Base-by-base conservation (phyloP, 2,113 vertebrate genomes). In the Pycnonotus jocosus region DNA sequence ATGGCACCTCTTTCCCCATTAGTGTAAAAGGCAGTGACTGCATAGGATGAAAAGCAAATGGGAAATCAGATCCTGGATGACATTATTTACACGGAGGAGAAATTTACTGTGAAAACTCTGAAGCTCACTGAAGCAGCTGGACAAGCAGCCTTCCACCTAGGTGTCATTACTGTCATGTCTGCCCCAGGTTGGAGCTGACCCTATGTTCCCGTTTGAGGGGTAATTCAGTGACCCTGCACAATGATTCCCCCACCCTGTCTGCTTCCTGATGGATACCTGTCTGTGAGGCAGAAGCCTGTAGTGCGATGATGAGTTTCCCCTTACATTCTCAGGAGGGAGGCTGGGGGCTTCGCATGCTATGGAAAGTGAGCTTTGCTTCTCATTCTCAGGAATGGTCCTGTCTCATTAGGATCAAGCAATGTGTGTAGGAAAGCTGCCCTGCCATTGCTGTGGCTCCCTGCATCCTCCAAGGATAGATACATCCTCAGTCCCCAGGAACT, bases 341-440 rank as follows among this genome's bases (percentile, higher is more conserved):
- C 27, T 81, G 40, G 17, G 22, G 64, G 37, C 56, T 68, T 50
- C 64, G 51, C 5, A 27, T 14, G 2, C n/a, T 56, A 37, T 62
- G 53, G 51, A 64, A 92, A 88, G 48, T 16, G 53, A 90, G 42
- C 56, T 88, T 83, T 12, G 7, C 62, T 88, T 82, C 72, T 84
- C 2, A 0, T 89, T 89, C 81, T 82, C 62, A 64, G 58, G 33
- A 73, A 68, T 64, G 79, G 47, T 92, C 71, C 76, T 0, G 1
- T 96, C 90, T 95, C 72, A 70, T 88, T 88, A 81, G 76, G 44
- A 93, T 90, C 82, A 90, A 91, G 28, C 30, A 81, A 15, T 23
- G 72, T 0, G 0, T 78, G 31, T 68, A 64, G 71, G n/a, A 68
- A 81, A 72, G 69, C 23, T 45, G 48, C 40, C 61, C 23, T 92